Conservation (phyloP, 2,113 vertebrate genomes). For the Erpornis zantholeuca region DNA sequence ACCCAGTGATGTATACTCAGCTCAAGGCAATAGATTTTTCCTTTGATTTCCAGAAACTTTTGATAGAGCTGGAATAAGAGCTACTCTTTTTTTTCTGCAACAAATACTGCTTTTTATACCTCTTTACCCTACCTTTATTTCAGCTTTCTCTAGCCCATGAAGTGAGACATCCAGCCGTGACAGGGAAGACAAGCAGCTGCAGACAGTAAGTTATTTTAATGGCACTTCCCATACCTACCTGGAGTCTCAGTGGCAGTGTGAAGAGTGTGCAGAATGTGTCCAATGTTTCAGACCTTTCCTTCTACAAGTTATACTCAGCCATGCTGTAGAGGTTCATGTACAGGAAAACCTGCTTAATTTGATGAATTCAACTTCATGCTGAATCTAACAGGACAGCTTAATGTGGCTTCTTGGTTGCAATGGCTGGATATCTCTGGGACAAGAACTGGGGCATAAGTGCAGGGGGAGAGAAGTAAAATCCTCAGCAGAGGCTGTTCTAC, state of each 20-base stretch:
- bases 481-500: neutral
- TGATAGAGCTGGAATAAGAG: neutral
- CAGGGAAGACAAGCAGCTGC: neutral
- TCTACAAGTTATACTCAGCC: neutral
- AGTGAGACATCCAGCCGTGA: neutral
- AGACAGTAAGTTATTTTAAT: neutral
- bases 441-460: fast-evolving
- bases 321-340: neutral
- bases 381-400: neutral
- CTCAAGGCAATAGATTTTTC: conserved; percentile 28
- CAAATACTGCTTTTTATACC: neutral
- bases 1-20: neutral
- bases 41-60: neutral
- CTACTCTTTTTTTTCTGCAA: neutral
- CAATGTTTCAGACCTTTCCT: neutral
- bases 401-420: neutral
- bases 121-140: neutral
- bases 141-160: neutral
- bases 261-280: neutral
- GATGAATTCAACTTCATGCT: neutral
- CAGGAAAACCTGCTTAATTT: neutral
- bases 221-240: neutral
- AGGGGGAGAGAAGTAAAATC: neutral
- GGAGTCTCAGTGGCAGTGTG: neutral
- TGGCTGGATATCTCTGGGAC: fast-evolving